Evolutionary conservation across 2,797 vertebrate genomes (phyloP).

Genomic region (Lutjanus argentimaculatus): DNA sequence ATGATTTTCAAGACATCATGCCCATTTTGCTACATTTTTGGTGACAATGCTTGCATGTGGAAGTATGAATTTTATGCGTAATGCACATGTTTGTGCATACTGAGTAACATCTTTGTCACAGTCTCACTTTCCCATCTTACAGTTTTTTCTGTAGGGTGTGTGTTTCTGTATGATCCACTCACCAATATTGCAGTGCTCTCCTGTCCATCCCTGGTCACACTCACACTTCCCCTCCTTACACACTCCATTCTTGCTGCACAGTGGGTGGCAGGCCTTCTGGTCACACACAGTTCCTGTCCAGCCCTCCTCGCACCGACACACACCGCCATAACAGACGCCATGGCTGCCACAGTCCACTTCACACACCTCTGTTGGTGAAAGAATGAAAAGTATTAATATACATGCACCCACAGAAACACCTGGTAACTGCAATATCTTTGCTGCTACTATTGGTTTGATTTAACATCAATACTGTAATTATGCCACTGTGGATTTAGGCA

Average conservation of each 20-base stretch:
- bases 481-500: background rate
- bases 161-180: slow-evolving; percentile 70
- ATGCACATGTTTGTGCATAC: no score
- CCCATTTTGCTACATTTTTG: no score
- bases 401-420: background rate
- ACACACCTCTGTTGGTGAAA: slow-evolving; percentile 89
- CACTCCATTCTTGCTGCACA: slow-evolving; percentile 95
- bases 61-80: no score
- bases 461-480: background rate
- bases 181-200: slow-evolving; percentile 98
- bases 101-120: no score
- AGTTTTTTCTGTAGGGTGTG: background rate
- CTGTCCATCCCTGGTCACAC: slow-evolving; percentile 98
- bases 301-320: slow-evolving; percentile 96
- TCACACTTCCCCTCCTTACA: slow-evolving; percentile 98
- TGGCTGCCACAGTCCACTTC: slow-evolving; percentile 92
- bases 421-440: background rate
- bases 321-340: slow-evolving; percentile 92
- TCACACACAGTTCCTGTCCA: slow-evolving; percentile 93
- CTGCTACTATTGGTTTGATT: background rate
- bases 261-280: slow-evolving; percentile 95
- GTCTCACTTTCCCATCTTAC: no score
- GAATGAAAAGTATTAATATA: background rate
- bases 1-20: no score
- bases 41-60: no score